Percentiles rank a stretch among this genome's conserved stretches.
Conservation (phyloP, 2,888 invertebrate species). For the Punctoribates punctum region DNA sequence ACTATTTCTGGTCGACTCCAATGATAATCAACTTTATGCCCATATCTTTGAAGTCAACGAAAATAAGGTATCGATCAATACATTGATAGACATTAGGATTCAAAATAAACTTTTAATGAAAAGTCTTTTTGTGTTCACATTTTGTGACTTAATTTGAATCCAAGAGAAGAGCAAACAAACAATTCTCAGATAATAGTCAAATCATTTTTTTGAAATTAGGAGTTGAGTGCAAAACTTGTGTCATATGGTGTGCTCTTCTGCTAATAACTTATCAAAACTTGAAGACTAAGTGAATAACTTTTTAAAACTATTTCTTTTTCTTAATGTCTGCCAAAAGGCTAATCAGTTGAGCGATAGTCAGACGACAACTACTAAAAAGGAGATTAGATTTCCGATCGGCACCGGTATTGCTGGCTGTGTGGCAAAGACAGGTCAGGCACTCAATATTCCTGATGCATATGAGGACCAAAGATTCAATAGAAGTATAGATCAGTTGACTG, state of each 20-base stretch:
- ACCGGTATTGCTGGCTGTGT: slow-evolving; percentile 79
- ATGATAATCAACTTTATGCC: slow-evolving; percentile 71
- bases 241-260: neutral
- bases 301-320: neutral
- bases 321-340: neutral
- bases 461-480: slow-evolving; percentile 70
- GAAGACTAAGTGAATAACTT: neutral
- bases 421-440: slow-evolving; percentile 70
- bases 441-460: slow-evolving; percentile 79
- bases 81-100: too few species aligned
- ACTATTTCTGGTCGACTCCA: slow-evolving; percentile 71
- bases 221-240: neutral
- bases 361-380: slow-evolving; percentile 20
- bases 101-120: too few species aligned
- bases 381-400: slow-evolving; percentile 63
- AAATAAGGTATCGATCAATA: neutral
- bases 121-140: too few species aligned
- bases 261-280: neutral
- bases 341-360: neutral
- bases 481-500: slow-evolving; percentile 58
- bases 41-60: slow-evolving; percentile 67
- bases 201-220: too few species aligned
- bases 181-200: too few species aligned
- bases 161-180: too few species aligned
- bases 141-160: too few species aligned